Conservation (phyloP, 2,113 vertebrate genomes). For the Andinoacara biseriatus region DNA sequence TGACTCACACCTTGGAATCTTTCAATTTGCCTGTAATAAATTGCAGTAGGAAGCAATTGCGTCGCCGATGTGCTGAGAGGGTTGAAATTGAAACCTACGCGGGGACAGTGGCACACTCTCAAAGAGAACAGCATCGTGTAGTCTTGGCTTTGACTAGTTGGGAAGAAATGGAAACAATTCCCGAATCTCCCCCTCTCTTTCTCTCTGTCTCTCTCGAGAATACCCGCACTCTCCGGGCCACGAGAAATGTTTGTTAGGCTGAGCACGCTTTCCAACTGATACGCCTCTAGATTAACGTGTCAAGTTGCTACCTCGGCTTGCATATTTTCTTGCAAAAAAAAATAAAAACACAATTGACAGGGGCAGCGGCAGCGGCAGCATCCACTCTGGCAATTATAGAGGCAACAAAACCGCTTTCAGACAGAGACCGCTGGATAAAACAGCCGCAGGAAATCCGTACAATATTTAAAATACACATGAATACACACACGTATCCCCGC, state of each 20-base stretch:
- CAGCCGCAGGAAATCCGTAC: background rate
- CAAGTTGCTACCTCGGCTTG: constrained; percentile 17
- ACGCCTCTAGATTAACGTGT: constrained; percentile 22
- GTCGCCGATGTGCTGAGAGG: constrained; percentile 70
- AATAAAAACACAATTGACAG: constrained; percentile 22
- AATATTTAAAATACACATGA: constrained; percentile 4
- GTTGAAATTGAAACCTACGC: constrained; percentile 74
- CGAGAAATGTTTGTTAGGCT: constrained; percentile 21
- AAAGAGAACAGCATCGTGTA: constrained; percentile 34
- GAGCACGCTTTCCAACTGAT: constrained; percentile 25
- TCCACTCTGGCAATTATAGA: constrained; percentile 27
- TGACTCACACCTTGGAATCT: constrained; percentile 73
- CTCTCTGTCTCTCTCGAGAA: background rate
- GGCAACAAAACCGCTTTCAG: constrained; percentile 41
- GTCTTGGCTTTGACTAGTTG: constrained; percentile 45
- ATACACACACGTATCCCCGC: background rate
- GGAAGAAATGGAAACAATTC: constrained; percentile 58
- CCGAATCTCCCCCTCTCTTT: background rate
- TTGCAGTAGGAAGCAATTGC: constrained; percentile 72
- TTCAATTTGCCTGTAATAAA: constrained; percentile 75
- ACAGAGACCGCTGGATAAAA: background rate
- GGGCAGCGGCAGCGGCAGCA: constrained; percentile 10
- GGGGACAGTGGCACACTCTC: constrained; percentile 60
- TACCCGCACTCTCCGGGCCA: background rate
- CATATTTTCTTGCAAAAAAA: constrained; percentile 21